Percentiles rank a stretch among this genome's conserved stretches.
phyloP scores from a whole-genome alignment of 2,113 vertebrate genomes.

The Ptychochromis oligacanthus region DNA sequence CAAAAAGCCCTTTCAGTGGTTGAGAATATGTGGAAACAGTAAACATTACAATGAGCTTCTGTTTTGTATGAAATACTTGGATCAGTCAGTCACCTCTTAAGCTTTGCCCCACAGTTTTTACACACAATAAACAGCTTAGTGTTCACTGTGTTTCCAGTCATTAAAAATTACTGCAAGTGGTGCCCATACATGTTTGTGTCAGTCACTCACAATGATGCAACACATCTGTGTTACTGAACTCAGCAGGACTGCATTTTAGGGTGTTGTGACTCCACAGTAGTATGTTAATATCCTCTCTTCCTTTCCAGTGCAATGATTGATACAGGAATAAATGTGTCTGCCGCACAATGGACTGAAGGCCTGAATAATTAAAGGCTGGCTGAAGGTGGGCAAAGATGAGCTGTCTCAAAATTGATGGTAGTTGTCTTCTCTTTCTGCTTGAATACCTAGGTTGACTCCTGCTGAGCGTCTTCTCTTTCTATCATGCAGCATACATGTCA shows the following conservation, averaged over 20 bases:
- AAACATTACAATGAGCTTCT: not conserved
- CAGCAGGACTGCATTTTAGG: constrained; percentile 1
- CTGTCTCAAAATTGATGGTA: constrained; percentile 43
- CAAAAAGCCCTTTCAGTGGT: not conserved
- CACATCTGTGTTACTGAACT: constrained; percentile 3
- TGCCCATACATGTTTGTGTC: constrained; percentile 5
- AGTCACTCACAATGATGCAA: not conserved
- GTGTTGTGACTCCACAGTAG: not conserved
- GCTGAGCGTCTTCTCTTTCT: constrained; percentile 24
- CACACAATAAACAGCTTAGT: constrained; percentile 2
- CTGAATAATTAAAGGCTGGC: constrained; percentile 59
- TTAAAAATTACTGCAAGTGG: constrained; percentile 1
- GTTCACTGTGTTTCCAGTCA: not conserved
- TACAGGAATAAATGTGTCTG: constrained; percentile 34
- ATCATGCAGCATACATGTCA: not conserved
- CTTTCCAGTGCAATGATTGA: constrained; percentile 30
- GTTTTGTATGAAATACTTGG: not conserved
- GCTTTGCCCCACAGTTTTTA: not conserved
- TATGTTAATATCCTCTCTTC: constrained; percentile 9
- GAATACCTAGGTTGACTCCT: constrained; percentile 5
- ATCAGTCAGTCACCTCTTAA: not conserved
- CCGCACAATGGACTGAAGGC: constrained; percentile 31
- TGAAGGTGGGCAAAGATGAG: constrained; percentile 42
- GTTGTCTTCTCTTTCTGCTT: constrained; percentile 36
- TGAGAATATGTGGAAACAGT: constrained; percentile 17